A percentile compares a stretch with the other conserved stretches of the same genome.
phyloP scores from a whole-genome alignment of 2,113 vertebrate genomes.

The Microtus oregoni region DNA sequence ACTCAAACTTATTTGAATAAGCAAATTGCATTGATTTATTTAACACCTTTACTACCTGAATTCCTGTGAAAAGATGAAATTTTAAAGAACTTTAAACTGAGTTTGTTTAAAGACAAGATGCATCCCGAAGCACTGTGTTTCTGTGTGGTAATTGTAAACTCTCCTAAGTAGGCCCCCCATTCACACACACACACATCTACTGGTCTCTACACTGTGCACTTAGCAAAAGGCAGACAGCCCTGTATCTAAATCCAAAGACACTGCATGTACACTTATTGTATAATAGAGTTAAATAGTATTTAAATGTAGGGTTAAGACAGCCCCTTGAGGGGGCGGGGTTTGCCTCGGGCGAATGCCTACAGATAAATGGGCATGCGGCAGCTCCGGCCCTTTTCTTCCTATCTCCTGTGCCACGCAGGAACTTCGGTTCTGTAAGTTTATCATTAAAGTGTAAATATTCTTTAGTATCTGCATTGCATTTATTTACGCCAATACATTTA shows the following conservation, averaged over 20 bases:
- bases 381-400: too few relatives aligned
- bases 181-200: background rate
- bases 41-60: background rate
- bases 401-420: too few relatives aligned
- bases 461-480: too few relatives aligned
- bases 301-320: too few relatives aligned
- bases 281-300: background rate
- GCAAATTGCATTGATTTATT: constrained; percentile 19
- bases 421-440: too few relatives aligned
- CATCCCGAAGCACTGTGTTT: background rate
- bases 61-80: background rate
- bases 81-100: background rate
- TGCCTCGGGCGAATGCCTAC: too few relatives aligned
- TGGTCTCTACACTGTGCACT: fast-evolving
- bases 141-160: background rate
- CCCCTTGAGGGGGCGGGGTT: too few relatives aligned
- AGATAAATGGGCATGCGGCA: too few relatives aligned
- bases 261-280: background rate
- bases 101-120: constrained; percentile 10
- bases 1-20: constrained; percentile 10
- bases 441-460: too few relatives aligned
- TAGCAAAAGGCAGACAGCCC: background rate
- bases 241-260: background rate
- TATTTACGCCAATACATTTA: too few relatives aligned
- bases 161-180: background rate